Percentiles rank a stretch among this genome's conserved stretches.
Conservation (phyloP, 2,888 invertebrate genomes). For the Diarsia mendica region DNA sequence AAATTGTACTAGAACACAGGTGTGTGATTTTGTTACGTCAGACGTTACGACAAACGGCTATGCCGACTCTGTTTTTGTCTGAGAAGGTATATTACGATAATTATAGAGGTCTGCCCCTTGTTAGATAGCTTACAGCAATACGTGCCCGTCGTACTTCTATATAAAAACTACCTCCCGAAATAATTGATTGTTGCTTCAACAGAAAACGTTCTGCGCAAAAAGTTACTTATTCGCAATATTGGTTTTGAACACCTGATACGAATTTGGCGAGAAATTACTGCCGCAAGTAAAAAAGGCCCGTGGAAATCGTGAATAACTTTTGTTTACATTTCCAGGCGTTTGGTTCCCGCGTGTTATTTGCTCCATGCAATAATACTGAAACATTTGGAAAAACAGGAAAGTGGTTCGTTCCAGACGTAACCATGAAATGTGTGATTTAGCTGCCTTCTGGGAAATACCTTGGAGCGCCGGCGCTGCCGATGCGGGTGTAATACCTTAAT, state of each 20-base stretch:
- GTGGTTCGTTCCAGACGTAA: slow-evolving; percentile 75
- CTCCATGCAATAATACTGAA: slow-evolving; percentile 50
- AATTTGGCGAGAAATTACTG: slow-evolving; percentile 37
- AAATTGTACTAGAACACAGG: slow-evolving; percentile 76
- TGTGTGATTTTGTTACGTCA: slow-evolving; percentile 69
- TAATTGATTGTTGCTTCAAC: slow-evolving; percentile 6
- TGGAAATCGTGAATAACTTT: slow-evolving; percentile 50
- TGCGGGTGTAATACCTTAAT: slow-evolving; percentile 86
- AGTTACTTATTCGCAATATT: slow-evolving; percentile 24
- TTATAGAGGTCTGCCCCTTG: slow-evolving; percentile 12
- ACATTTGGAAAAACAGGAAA: slow-evolving; percentile 63
- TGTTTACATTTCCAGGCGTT: slow-evolving; percentile 47
- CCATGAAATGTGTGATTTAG: slow-evolving; percentile 87
- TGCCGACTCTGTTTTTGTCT: slow-evolving; percentile 44
- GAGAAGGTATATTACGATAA: slow-evolving; percentile 36
- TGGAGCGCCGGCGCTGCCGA: slow-evolving; percentile 76
- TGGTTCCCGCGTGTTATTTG: slow-evolving; percentile 42
- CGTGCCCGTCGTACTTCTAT: not conserved
- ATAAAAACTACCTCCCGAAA: not conserved
- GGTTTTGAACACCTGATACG: slow-evolving; percentile 34
- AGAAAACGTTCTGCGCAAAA: slow-evolving; percentile 21
- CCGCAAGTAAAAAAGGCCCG: slow-evolving; percentile 21
- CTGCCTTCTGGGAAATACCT: slow-evolving; percentile 85
- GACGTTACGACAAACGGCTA: slow-evolving; percentile 45
- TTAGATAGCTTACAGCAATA: slow-evolving; percentile 5